phyloP scores from a whole-genome alignment of 2,797 vertebrate genomes.

The Pseudochirops corinnae region DNA sequence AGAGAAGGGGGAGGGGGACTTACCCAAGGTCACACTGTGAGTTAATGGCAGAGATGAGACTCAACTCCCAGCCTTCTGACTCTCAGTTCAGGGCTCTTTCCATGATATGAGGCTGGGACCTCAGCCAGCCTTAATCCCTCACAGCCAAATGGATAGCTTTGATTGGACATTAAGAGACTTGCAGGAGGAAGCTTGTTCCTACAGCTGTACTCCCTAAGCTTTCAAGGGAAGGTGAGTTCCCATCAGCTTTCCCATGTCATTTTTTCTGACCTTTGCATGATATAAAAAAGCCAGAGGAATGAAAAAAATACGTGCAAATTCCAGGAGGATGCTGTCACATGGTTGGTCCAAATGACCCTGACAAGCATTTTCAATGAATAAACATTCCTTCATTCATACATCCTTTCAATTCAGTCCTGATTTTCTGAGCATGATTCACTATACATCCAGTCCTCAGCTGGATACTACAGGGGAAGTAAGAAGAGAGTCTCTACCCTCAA shows the following conservation, averaged over 20 bases:
- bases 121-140: background rate
- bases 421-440: background rate
- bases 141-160: background rate
- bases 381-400: fast-evolving
- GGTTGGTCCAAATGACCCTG: background rate
- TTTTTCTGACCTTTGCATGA: conserved; percentile 50
- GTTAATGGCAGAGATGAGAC: background rate
- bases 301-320: conserved; percentile 30
- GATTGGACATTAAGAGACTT: background rate
- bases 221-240: background rate
- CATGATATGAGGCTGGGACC: background rate
- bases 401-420: fast-evolving
- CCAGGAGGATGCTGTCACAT: conserved; percentile 47
- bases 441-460: background rate
- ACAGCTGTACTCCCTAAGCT: background rate
- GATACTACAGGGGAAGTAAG: background rate
- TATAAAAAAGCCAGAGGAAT: conserved; percentile 51
- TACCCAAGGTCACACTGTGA: background rate
- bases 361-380: background rate
- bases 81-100: background rate
- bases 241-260: conserved; percentile 27
- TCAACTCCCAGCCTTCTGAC: background rate
- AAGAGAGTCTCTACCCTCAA: background rate
- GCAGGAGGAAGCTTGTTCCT: background rate
- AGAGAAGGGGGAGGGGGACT: background rate